phyloP scores from a whole-genome alignment of 2,113 vertebrate species.

The Pachycephala philippinensis region DNA sequence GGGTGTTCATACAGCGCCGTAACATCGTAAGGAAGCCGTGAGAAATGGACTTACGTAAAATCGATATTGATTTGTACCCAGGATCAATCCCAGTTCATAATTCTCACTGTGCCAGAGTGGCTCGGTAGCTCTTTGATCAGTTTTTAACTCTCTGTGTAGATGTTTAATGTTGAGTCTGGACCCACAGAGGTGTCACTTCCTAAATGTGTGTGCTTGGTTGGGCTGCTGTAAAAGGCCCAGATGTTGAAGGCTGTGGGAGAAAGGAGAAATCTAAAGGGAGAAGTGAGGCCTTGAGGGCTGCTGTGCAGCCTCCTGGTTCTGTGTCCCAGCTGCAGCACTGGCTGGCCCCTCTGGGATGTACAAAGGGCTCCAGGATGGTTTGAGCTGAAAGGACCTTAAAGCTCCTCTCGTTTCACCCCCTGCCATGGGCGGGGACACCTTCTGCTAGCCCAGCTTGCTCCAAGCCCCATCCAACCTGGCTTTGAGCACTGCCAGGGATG shows the following conservation, averaged over 20 bases:
- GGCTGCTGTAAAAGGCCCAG: not conserved
- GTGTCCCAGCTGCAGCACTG: not conserved
- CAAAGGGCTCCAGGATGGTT: not conserved
- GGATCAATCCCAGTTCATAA: conserved; percentile 56
- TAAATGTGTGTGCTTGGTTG: accelerated
- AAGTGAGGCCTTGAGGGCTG: not conserved
- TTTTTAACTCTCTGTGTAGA: not conserved
- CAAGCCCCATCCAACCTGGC: accelerated
- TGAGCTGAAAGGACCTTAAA: not conserved
- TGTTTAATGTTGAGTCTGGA: not conserved
- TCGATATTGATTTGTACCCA: conserved; percentile 40
- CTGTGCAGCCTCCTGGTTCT: accelerated
- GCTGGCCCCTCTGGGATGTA: accelerated
- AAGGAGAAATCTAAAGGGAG: not conserved
- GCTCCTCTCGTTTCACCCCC: accelerated
- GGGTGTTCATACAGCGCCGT: not conserved
- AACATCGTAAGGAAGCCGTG: not conserved
- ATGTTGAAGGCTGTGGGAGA: accelerated
- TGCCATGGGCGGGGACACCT: not conserved
- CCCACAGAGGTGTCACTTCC: not conserved
- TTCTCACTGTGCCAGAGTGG: not conserved
- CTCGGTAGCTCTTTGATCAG: not conserved
- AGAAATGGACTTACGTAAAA: conserved; percentile 26
- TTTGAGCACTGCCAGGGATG: accelerated
- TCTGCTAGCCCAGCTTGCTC: not conserved